These are phyloP conservation scores for Epirrhoe alternata DNA, from an alignment of 2,888 invertebrate species.

Conservation along the genomic window DNA sequence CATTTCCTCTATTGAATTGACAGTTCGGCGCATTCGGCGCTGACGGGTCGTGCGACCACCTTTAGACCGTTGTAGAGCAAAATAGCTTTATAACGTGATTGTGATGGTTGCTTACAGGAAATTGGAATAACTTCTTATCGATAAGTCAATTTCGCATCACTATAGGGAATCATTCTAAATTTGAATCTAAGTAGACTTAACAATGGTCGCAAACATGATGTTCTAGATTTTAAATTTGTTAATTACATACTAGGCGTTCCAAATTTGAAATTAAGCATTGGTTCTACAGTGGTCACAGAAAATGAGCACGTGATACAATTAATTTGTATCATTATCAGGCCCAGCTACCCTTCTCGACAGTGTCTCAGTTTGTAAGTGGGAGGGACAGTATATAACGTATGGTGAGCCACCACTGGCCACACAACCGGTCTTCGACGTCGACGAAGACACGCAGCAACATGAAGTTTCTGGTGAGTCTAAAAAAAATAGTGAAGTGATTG, in stretches of 20 bases:
- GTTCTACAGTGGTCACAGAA: slow-evolving; percentile 16
- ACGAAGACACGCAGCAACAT: slow-evolving; percentile 81
- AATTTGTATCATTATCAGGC: slow-evolving; percentile 64
- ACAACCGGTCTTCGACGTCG: slow-evolving; percentile 82
- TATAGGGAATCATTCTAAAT: neutral
- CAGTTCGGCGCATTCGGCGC: too few relatives aligned
- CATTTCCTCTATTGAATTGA: too few relatives aligned
- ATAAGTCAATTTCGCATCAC: neutral
- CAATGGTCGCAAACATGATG: neutral
- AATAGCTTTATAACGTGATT: neutral
- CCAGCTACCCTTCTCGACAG: slow-evolving; percentile 57
- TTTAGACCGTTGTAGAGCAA: neutral
- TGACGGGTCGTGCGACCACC: too few relatives aligned
- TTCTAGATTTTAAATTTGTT: slow-evolving; percentile 8
- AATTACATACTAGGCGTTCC: neutral
- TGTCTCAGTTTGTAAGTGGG: slow-evolving; percentile 66
- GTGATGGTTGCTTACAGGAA: neutral
- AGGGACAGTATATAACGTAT: slow-evolving; percentile 77
- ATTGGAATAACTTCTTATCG: neutral
- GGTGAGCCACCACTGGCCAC: slow-evolving; percentile 58
- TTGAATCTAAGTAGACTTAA: neutral
- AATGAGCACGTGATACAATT: slow-evolving; percentile 44
- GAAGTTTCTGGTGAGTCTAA: slow-evolving; percentile 81
- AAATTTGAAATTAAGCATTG: slow-evolving; percentile 14
- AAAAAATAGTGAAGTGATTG: slow-evolving; percentile 43